phyloP scores from a whole-genome alignment of 2,888 invertebrate genomes.

The Oscheius sp. region DNA sequence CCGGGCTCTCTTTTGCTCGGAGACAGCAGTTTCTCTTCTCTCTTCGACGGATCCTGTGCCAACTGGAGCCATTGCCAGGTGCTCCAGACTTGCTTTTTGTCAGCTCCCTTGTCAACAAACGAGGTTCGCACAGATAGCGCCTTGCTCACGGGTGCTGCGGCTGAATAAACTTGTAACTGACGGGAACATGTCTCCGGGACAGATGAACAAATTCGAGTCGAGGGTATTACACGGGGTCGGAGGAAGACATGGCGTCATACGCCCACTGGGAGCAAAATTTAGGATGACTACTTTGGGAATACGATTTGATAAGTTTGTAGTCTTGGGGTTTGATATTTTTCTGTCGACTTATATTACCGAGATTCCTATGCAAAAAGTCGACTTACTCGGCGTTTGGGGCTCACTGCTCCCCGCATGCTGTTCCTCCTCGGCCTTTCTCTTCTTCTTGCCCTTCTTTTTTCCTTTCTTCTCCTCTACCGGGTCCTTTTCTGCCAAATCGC shows the following conservation, averaged over 20 bases:
- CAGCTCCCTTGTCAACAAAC: conserved; percentile 28
- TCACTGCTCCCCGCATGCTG: neutral
- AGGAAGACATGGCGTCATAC: too few species aligned
- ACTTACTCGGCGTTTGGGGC: neutral
- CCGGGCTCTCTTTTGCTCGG: conserved; percentile 7
- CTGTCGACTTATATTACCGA: too few species aligned
- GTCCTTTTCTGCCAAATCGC: conserved; percentile 19
- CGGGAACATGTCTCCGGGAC: too few species aligned
- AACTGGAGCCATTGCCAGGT: conserved; percentile 21
- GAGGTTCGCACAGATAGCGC: conserved; percentile 18
- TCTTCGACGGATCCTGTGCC: conserved; percentile 3
- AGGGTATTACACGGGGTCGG: too few species aligned
- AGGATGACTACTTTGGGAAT: too few species aligned
- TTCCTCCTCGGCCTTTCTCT: conserved; percentile 8
- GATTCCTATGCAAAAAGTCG: too few species aligned
- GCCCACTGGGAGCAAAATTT: too few species aligned
- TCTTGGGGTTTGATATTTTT: too few species aligned
- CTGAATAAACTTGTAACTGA: conserved; percentile 17
- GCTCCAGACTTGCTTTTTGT: conserved; percentile 23
- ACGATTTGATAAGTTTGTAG: too few species aligned
- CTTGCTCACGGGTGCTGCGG: conserved; percentile 15
- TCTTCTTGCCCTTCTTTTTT: conserved; percentile 16
- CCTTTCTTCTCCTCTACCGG: conserved; percentile 19
- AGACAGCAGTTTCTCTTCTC: neutral
- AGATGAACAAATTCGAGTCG: too few species aligned